Conservation (phyloP, 2,888 invertebrate genomes). For the Dermolepida albohirtum region DNA sequence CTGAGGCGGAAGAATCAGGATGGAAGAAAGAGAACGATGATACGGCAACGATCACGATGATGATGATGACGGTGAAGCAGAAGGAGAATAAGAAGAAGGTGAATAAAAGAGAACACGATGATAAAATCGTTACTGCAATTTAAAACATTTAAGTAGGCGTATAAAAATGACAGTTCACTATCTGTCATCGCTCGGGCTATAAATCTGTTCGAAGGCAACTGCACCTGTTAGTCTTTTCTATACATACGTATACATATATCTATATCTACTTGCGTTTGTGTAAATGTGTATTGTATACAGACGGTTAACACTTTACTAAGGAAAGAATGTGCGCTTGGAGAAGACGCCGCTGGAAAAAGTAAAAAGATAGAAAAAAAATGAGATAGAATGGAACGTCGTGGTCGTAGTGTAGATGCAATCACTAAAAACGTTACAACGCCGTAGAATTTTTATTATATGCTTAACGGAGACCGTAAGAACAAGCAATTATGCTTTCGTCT, state of each 20-base stretch:
- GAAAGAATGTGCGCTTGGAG: conserved; percentile 2
- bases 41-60: too few species aligned
- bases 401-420: conserved; percentile 14
- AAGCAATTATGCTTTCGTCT: conserved; percentile 12
- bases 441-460: conserved; percentile 26
- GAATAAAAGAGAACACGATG: conserved; percentile 7
- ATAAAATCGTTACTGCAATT: conserved; percentile 37
- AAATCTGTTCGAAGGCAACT: conserved; percentile 41
- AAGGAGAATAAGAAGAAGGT: conserved; percentile 5
- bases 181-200: conserved; percentile 40
- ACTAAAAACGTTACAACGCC: conserved; percentile 12
- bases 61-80: neutral
- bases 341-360: neutral
- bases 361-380: conserved; percentile 8
- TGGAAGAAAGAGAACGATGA: too few species aligned
- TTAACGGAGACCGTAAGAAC: conserved; percentile 11
- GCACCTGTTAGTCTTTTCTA: conserved; percentile 38
- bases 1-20: too few species aligned
- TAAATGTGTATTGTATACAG: conserved; percentile 17
- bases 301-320: conserved; percentile 23
- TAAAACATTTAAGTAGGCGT: conserved; percentile 41
- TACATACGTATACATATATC: neutral
- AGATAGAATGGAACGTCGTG: conserved; percentile 16
- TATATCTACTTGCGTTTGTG: neutral
- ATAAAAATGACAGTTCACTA: conserved; percentile 42